Evolutionary conservation across 1,140 invertebrate genomes (phyloP), one percentile per base, ranked within the genome.

Genomic region (Acyrthosiphon pisum): DNA sequence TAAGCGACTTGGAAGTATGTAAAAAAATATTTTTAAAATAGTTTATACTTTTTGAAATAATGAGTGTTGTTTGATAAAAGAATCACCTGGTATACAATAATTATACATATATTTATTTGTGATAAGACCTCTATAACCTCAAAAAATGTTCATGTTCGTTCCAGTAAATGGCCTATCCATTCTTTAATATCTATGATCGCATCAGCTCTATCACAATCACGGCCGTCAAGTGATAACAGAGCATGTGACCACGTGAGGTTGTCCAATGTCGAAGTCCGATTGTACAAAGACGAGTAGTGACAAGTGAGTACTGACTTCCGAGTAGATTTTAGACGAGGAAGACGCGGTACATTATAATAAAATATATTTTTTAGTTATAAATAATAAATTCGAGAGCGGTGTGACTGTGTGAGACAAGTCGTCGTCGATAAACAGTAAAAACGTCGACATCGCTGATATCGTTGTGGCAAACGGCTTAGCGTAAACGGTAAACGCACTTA

Each of bases 201-300:
- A n/a, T n/a, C n/a, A n/a, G n/a, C 60, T 68, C n/a, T 53, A 89
- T 50, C 50, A 90, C 35, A n/a, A 89, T 50, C 50, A 90, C 50
- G 48, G 30, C 6, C 20, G 9, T 91, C 90, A 91, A n/a, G 90
- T 76, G 90, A 91, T 76, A 91, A 91, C 90, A n/a, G 20, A 44
- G 41, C 68, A 91, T 91, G 90, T 46, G 90, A 91, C 90, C 90
- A 91, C 90, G 90, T 91, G 90, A 91, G 90, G 60, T 91, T 35
- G 89, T 90, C 53, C 89, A 90, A 90, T 91, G 53, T 91, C 37
- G 53, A 11, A 56, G 90, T 6, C 46, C 81, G 8, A 37, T 37
- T 41, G 81, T 22, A 6, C 35, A 6, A 3, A 35, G 30, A 35
- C 76, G 14, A 37, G 18, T 22, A 22, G 0, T n/a, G 8, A n/a